phyloP scores from a whole-genome alignment of 2,797 vertebrate species.

The Sarcophilus harrisii region DNA sequence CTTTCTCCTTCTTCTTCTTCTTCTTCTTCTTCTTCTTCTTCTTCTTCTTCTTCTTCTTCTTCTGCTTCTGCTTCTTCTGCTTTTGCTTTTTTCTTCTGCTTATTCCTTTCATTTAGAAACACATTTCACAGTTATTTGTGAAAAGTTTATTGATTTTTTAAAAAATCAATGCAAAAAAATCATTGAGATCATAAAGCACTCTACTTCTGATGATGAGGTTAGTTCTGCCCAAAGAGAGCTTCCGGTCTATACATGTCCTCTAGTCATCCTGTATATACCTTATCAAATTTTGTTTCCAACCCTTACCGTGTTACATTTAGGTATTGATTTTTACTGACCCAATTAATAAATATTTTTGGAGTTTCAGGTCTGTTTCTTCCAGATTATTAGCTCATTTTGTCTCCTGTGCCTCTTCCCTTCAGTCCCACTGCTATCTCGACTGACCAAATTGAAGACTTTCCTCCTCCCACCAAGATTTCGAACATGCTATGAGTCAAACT shows the following conservation, averaged over 20 bases:
- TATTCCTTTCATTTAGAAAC: neutral
- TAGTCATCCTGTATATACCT: neutral
- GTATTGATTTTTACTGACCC: neutral
- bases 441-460: neutral
- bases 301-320: no score
- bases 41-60: no score
- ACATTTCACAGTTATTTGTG: neutral
- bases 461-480: neutral
- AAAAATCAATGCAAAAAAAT: neutral
- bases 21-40: no score
- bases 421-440: rapidly evolving
- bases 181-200: neutral
- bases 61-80: no score
- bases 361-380: neutral
- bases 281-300: neutral
- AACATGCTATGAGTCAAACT: rapidly evolving
- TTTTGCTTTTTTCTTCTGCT: neutral
- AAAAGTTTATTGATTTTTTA: neutral
- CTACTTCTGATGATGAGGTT: neutral
- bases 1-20: no score
- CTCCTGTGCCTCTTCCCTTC: neutral
- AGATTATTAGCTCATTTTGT: no score
- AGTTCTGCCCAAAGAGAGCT: neutral
- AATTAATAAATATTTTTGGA: neutral
- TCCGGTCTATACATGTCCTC: neutral